Base-by-base conservation (phyloP, 2,113 vertebrate genomes). In the Brachyistius frenatus region DNA sequence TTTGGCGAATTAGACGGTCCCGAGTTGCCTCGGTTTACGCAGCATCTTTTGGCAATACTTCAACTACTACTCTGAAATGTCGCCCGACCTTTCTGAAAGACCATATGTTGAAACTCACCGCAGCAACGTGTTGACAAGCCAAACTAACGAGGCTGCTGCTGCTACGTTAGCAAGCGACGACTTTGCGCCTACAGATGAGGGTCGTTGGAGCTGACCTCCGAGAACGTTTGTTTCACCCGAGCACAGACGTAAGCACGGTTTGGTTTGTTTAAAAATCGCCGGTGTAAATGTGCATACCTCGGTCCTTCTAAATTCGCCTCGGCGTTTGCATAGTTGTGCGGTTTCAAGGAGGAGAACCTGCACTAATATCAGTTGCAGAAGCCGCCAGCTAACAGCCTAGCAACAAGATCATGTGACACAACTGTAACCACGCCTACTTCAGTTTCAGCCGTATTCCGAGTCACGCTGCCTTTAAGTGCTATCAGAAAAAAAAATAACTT, bases 391-490 rank as follows among this genome's bases (percentile, higher is more conserved):
- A 88, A 56, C 77, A 75, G 30, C 66, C 2, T 67, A 85, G 81
- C 80, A 80, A 61, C 77, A 33, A 32, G 9, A 57, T 39, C 46
- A 55, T 54, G 49, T 80, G 81, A 83, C 76, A 36, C 60, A 32
- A 47, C 23, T 7, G 16, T 78, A 55, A 16, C 72, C 83, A 87
- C 89, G 23, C 91, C 89, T 73, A 76, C 80, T 67, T 4, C 35
- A 9, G 2, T 0, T 11, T 14, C 23, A 52, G 47, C 56, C 74
- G 70, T 66, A 63, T 80, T 70, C 68, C 32, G 57, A 66, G 46
- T 35, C 13, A 3, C 37, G 86, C 2, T 58, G 33, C 62, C 54
- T 87, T 88, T 4, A 67, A 0, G 36, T 13, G 4, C 10, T 37
- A 11, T 6, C 7, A 23, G 23, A 23, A 23, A 23, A 23, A 23